Conservation (phyloP, 2,888 invertebrate genomes). For the Cephus sareptanus region DNA sequence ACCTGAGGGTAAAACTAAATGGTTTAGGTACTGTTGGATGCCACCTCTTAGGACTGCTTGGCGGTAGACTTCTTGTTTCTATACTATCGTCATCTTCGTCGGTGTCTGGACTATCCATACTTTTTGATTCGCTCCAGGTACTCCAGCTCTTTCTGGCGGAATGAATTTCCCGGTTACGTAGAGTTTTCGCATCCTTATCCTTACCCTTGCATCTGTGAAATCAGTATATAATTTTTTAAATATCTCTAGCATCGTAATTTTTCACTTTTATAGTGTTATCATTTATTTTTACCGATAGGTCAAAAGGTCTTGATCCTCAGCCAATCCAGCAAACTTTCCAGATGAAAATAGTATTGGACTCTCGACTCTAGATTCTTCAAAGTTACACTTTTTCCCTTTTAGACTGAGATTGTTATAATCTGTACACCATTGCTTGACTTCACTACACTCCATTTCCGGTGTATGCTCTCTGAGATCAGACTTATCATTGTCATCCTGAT, state of each 20-base stretch:
- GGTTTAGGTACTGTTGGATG: slow-evolving; percentile 74
- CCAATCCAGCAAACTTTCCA: slow-evolving; percentile 53
- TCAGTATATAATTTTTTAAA: not conserved
- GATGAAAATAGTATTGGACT: slow-evolving; percentile 52
- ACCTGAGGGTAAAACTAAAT: slow-evolving; percentile 79
- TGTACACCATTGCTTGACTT: slow-evolving; percentile 29
- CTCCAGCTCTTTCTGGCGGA: slow-evolving; percentile 46
- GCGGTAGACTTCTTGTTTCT: slow-evolving; percentile 58
- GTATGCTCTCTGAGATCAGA: slow-evolving; percentile 10
- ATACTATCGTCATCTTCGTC: slow-evolving; percentile 57
- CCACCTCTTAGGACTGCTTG: slow-evolving; percentile 56
- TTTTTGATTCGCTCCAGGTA: slow-evolving; percentile 54
- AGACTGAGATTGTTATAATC: slow-evolving; percentile 44
- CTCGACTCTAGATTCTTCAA: slow-evolving; percentile 50
- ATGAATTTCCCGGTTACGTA: slow-evolving; percentile 51
- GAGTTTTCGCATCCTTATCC: slow-evolving; percentile 50
- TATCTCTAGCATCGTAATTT: not conserved
- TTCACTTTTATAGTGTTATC: not conserved
- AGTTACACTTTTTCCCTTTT: slow-evolving; percentile 56
- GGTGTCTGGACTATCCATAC: slow-evolving; percentile 44
- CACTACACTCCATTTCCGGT: slow-evolving; percentile 9
- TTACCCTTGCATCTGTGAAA: slow-evolving; percentile 41
- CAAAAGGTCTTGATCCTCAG: slow-evolving; percentile 55
- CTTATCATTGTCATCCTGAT: slow-evolving; percentile 47
- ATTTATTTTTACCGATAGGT: slow-evolving; percentile 48